Conservation (phyloP, 2,113 vertebrate genomes). For the Channa maculata region DNA sequence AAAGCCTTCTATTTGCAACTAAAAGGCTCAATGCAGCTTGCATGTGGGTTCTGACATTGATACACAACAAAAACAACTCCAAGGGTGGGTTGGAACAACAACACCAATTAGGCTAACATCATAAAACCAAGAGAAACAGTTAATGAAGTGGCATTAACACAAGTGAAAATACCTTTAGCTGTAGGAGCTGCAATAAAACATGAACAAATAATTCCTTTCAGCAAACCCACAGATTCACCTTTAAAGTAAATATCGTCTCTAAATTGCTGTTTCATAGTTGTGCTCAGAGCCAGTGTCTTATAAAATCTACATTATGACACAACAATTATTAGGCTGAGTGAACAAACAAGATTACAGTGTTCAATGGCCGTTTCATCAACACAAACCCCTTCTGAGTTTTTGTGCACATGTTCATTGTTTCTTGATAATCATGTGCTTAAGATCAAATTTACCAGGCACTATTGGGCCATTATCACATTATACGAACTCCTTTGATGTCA, state of each 20-base stretch:
- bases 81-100: constrained; percentile 39
- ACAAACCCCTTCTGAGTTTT: constrained; percentile 10
- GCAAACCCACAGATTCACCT: constrained; percentile 8
- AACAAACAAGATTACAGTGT: constrained; percentile 34
- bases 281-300: constrained; percentile 5
- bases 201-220: constrained; percentile 15
- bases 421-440: constrained; percentile 16
- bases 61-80: constrained; percentile 38
- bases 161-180: constrained; percentile 2
- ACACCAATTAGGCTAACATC: constrained; percentile 26
- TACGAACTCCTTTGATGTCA: neutral
- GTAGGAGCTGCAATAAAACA: neutral
- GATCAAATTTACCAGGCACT: neutral
- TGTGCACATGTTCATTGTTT: constrained; percentile 2
- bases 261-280: neutral
- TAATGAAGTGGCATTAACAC: constrained; percentile 25
- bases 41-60: constrained; percentile 32
- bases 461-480: constrained; percentile 43
- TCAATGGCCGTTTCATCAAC: constrained; percentile 26
- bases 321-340: constrained; percentile 43
- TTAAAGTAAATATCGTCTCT: constrained; percentile 4
- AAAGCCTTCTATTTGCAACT: constrained; percentile 32
- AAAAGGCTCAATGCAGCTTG: constrained; percentile 20
- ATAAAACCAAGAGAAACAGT: constrained; percentile 31
- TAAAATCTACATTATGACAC: constrained; percentile 25